Evolutionary conservation across 2,888 invertebrate genomes (phyloP).

Genomic region (Eupithecia exiguata): DNA sequence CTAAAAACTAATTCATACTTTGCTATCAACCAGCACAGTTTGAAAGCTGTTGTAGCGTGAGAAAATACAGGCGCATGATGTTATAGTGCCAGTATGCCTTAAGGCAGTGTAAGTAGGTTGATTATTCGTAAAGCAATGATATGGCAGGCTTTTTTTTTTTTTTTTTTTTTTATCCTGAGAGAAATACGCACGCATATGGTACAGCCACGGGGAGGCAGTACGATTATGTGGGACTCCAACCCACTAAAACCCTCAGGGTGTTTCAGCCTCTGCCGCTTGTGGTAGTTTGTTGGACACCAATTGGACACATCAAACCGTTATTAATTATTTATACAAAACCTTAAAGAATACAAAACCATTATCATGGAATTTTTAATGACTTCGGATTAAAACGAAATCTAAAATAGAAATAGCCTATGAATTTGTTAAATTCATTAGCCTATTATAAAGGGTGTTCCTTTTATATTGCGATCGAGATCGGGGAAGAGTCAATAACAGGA

Average conservation of each 20-base stretch:
- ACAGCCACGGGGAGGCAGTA: too few species aligned
- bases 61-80: too few species aligned
- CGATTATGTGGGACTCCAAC: too few species aligned
- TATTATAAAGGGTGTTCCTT: too few species aligned
- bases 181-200: too few species aligned
- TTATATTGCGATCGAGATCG: slow-evolving; percentile 14
- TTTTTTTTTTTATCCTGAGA: too few species aligned
- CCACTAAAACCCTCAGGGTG: too few species aligned
- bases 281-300: not conserved
- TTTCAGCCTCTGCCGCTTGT: too few species aligned
- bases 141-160: too few species aligned
- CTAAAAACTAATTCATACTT: not conserved
- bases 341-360: not conserved
- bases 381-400: not conserved
- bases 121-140: too few species aligned
- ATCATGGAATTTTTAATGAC: not conserved
- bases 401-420: slow-evolving; percentile 13
- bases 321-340: not conserved
- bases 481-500: slow-evolving; percentile 14
- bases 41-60: too few species aligned
- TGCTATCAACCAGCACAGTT: not conserved
- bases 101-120: not conserved
- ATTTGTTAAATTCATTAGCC: too few species aligned
- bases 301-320: not conserved
- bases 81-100: not conserved